These are phyloP conservation scores for Cantharis nigra DNA, from an alignment of 2,888 invertebrate genomes.

Conservation along the genomic window DNA sequence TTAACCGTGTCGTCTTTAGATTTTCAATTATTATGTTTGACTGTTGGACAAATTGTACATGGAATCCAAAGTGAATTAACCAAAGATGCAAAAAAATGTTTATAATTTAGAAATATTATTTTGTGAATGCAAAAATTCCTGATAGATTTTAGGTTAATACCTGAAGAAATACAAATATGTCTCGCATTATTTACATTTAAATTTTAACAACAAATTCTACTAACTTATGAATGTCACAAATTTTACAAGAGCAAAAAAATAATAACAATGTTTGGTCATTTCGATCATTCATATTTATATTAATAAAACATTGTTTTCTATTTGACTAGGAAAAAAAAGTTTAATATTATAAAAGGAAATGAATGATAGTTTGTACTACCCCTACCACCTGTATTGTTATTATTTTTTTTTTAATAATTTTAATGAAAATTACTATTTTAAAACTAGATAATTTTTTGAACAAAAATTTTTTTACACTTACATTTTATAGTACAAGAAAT, in stretches of 20 bases:
- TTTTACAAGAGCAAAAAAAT: slow-evolving; percentile 40
- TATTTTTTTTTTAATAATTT: slow-evolving; percentile 37
- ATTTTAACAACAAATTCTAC: slow-evolving; percentile 47
- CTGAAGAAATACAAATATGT: slow-evolving; percentile 45
- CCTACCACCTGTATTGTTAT: slow-evolving; percentile 30
- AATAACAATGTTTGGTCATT: slow-evolving; percentile 42
- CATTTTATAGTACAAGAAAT: slow-evolving; percentile 46
- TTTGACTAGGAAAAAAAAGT: slow-evolving; percentile 7
- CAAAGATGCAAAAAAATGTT: slow-evolving; percentile 5
- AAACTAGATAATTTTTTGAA: slow-evolving; percentile 23
- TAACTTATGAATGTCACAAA: slow-evolving; percentile 44
- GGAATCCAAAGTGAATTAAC: slow-evolving; percentile 22
- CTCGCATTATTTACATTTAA: slow-evolving; percentile 48
- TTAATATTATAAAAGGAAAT: slow-evolving; percentile 20
- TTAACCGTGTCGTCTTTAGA: too few relatives aligned
- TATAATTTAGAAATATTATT: slow-evolving; percentile 2
- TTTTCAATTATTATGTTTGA: too few relatives aligned
- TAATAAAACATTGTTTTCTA: background rate
- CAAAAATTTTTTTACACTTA: slow-evolving; percentile 34
- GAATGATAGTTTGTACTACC: slow-evolving; percentile 23
- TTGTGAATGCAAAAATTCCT: slow-evolving; percentile 46
- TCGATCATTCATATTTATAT: slow-evolving; percentile 10
- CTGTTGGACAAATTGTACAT: too few relatives aligned
- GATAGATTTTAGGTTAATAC: slow-evolving; percentile 47
- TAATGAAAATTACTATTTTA: slow-evolving; percentile 29